Evolutionary conservation across 2,888 invertebrate species (phyloP), one percentile per base, ranked within the genome.

Genomic region (Heliconius ethilla): DNA sequence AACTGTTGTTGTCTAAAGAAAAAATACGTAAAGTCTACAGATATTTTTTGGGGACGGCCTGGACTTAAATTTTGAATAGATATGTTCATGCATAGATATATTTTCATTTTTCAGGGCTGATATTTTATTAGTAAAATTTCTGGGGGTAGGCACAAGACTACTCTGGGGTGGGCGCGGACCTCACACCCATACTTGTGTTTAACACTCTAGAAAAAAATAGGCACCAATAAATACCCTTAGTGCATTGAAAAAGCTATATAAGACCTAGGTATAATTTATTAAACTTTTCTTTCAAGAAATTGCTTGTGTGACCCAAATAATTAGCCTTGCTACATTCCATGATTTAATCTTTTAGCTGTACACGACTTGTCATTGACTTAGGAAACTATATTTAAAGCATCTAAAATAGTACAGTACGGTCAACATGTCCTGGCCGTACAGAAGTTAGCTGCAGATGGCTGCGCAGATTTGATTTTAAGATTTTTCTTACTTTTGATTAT

Each of bases 251-350:
- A 62, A 22, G 18, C 70, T 81, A 79, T 81, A 75, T 77, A 75
- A 77, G 77, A 70, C 78, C 76, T 51, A 22, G 18, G 7, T 22
- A 81, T 72, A 76, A 74, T 81, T 69, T 70, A 76, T 69, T 78
- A 69, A 62, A 63, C 51, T 75, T 78, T 81, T 78, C 78, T 81
- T 65, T 75, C 72, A 70, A 75, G 75, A 63, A 77, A 45, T 75
- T 5, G 77, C 22, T 69, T 7, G 40, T 75, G 51, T 82, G 85
- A 86, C 85, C 85, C 82, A 84, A 84, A 86, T 85, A 83, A 83
- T 85, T 85, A 84, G 83, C 87, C 87, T 89, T 87, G 85, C 79
- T 82, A 82, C 83, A 83, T 86, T 83, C 84, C 86, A 84, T 83
- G 82, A 75, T 83, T 83, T 82, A 83, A 83, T 83, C 82, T 82